Conservation (phyloP, 2,888 invertebrate species). For the Drosophila imparisetae region DNA sequence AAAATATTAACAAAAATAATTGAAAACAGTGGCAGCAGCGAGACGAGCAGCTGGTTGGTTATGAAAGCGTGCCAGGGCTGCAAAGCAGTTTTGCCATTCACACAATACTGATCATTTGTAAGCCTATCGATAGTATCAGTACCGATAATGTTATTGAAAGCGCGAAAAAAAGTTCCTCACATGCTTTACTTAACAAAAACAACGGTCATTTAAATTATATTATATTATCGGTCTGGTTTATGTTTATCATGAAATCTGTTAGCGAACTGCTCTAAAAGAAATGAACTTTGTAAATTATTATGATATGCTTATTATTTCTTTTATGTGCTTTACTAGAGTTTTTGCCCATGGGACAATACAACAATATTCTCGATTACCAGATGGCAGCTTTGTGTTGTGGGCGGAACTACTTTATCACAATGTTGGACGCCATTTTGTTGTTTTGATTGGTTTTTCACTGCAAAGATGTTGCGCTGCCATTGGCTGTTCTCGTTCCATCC, state of each 20-base stretch:
- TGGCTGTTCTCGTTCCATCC: conserved; percentile 34
- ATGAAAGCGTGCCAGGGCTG: conserved; percentile 62
- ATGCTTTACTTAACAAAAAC: not conserved
- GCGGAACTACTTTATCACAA: conserved; percentile 7
- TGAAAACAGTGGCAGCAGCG: not conserved
- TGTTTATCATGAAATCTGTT: not conserved
- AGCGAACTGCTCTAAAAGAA: not conserved
- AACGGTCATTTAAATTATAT: conserved; percentile 5
- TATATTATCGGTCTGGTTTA: not conserved
- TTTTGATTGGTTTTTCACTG: conserved; percentile 45
- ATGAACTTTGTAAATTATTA: not conserved
- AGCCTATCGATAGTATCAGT: not conserved
- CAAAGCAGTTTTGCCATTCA: conserved; percentile 19
- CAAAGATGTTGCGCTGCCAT: conserved; percentile 36
- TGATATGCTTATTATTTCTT: not conserved
- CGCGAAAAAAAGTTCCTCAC: not conserved
- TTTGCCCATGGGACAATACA: not conserved
- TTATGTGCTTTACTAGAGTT: not conserved
- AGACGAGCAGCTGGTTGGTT: conserved; percentile 49
- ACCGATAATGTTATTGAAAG: not conserved
- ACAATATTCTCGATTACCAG: not conserved
- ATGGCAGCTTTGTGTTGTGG: conserved; percentile 1
- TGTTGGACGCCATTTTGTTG: conserved; percentile 62
- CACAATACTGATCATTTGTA: not conserved
- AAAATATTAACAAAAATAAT: conserved; percentile 19